phyloP scores from a whole-genome alignment of 2,888 invertebrate species.

The Xanthia icteritia region DNA sequence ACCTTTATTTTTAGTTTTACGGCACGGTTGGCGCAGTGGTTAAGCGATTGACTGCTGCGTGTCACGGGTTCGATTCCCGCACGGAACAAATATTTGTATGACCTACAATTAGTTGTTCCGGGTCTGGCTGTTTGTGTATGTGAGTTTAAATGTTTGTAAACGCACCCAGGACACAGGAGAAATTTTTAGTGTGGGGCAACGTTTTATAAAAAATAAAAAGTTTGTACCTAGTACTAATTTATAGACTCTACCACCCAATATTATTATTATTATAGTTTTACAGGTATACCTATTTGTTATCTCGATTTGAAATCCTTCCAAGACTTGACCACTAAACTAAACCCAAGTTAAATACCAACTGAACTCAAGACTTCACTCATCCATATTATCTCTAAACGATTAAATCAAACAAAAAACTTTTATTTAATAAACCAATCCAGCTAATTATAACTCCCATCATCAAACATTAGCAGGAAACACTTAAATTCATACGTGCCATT shows the following conservation, averaged over 20 bases:
- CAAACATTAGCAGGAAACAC: slow-evolving; percentile 57
- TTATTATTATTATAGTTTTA: not conserved
- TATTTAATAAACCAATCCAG: slow-evolving; percentile 27
- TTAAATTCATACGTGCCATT: slow-evolving; percentile 47
- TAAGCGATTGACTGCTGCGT: no score
- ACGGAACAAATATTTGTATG: no score
- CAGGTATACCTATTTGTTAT: not conserved
- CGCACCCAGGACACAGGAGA: no score
- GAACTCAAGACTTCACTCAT: not conserved
- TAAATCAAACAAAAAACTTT: slow-evolving; percentile 14
- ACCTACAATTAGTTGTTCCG: no score
- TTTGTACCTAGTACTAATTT: not conserved
- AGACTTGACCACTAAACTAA: not conserved
- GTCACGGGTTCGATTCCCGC: no score
- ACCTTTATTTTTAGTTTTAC: not conserved
- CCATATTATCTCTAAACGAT: not conserved
- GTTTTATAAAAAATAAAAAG: no score
- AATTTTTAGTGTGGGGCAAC: no score
- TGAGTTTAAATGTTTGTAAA: no score
- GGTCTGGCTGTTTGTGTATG: no score
- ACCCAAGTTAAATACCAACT: not conserved
- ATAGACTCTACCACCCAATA: not conserved
- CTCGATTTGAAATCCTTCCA: not conserved
- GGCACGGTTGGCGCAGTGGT: no score
- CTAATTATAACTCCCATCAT: slow-evolving; percentile 54